Conservation (phyloP, 2,797 vertebrate genomes). For the Mionectes olivaceus region DNA sequence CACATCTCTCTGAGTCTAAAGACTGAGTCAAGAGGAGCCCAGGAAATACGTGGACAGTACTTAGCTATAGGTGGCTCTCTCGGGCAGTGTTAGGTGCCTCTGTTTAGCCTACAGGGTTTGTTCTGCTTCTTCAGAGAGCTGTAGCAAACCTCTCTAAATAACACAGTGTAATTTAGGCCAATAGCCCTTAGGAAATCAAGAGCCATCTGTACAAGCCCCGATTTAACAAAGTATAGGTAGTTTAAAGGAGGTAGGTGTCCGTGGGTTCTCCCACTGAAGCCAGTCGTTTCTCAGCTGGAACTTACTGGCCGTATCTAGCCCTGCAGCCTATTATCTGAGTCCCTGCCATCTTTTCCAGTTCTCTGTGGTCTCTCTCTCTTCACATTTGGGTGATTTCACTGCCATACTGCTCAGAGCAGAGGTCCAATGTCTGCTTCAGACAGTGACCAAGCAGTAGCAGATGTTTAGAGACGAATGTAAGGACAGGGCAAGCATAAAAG, state of each 20-base stretch:
- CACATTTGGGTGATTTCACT: neutral
- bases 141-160: neutral
- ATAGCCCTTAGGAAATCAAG: neutral
- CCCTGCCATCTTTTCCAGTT: neutral
- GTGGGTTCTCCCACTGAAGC: neutral
- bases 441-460: slow-evolving; percentile 1
- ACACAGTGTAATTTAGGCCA: neutral
- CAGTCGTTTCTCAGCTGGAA: neutral
- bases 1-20: neutral
- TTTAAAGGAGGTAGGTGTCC: neutral
- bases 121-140: neutral
- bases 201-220: neutral
- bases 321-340: neutral
- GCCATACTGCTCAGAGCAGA: neutral
- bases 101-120: neutral
- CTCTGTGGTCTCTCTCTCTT: neutral
- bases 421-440: neutral
- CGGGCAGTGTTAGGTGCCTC: neutral
- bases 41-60: neutral
- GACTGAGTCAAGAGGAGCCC: neutral
- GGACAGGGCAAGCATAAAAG: neutral
- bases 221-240: neutral
- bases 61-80: neutral
- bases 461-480: slow-evolving; percentile 4
- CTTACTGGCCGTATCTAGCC: neutral